Evolutionary conservation across 2,113 vertebrate genomes (phyloP).

Genomic region (Bambusicola thoracicus): DNA sequence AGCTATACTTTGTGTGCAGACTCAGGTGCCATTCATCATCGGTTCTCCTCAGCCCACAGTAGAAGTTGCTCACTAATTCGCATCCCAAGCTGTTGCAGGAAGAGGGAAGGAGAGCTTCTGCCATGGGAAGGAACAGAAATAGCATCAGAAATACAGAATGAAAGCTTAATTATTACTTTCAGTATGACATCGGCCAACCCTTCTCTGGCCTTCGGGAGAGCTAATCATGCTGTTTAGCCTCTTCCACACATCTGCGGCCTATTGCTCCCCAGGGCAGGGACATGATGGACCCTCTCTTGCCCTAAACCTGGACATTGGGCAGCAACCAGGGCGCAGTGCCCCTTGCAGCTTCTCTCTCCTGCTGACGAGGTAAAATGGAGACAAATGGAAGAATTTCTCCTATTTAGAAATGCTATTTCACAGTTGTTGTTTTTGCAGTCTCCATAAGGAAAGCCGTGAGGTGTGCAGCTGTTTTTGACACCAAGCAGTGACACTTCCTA

Average conservation of each 20-base stretch:
- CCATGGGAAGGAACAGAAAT: neutral
- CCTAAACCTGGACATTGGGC: neutral
- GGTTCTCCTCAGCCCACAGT: neutral
- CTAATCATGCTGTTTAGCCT: neutral
- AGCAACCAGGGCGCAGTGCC: neutral
- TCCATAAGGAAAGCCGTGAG: neutral
- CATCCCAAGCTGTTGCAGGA: neutral
- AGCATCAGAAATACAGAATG: neutral
- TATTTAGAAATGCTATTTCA: neutral
- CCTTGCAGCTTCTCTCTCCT: neutral
- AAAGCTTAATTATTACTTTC: neutral
- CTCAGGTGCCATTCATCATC: neutral
- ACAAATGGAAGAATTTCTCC: neutral
- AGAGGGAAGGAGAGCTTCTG: neutral
- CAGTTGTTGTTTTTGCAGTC: neutral
- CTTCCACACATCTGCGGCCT: neutral
- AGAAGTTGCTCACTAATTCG: neutral
- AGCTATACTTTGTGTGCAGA: neutral
- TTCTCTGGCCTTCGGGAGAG: neutral
- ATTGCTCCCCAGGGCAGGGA: neutral
- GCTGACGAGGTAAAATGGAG: neutral
- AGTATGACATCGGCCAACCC: neutral
- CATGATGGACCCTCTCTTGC: neutral
- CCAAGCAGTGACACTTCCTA: neutral
- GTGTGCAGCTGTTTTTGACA: neutral